phyloP scores from a whole-genome alignment of 2,888 invertebrate species.

The Drosophila setosimentum region DNA sequence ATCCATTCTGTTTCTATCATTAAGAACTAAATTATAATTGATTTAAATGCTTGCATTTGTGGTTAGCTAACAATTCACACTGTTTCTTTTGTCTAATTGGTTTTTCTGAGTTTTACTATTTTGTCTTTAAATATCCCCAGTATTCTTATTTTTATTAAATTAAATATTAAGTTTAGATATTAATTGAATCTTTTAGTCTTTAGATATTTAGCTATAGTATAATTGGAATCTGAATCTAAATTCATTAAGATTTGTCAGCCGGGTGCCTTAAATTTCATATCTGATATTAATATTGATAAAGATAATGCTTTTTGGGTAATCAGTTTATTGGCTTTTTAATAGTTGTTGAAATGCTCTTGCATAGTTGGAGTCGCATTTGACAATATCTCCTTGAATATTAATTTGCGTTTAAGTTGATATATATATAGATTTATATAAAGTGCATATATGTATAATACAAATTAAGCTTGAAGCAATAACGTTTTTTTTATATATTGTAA shows the following conservation, averaged over 20 bases:
- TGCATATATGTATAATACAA: neutral
- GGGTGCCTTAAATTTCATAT: neutral
- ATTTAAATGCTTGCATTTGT: no score
- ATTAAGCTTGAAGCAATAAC: constrained; percentile 16
- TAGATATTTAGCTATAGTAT: neutral
- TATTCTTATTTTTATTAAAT: neutral
- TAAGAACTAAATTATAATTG: no score
- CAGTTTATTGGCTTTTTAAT: neutral
- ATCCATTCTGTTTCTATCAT: no score
- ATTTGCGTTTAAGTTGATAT: neutral
- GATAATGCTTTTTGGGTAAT: neutral
- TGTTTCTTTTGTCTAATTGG: no score
- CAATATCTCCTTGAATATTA: neutral
- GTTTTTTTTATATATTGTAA: constrained; percentile 1
- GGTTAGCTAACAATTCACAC: no score
- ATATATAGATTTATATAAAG: neutral
- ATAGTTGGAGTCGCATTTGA: neutral
- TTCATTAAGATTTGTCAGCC: neutral
- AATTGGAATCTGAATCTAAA: neutral
- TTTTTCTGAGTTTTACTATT: no score
- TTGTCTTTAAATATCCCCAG: neutral
- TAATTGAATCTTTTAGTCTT: neutral
- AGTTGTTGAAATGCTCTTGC: neutral
- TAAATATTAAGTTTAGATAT: neutral
- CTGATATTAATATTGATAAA: neutral